phyloP scores from a whole-genome alignment of 2,797 vertebrate species.

The Sphaeramia orbicularis region DNA sequence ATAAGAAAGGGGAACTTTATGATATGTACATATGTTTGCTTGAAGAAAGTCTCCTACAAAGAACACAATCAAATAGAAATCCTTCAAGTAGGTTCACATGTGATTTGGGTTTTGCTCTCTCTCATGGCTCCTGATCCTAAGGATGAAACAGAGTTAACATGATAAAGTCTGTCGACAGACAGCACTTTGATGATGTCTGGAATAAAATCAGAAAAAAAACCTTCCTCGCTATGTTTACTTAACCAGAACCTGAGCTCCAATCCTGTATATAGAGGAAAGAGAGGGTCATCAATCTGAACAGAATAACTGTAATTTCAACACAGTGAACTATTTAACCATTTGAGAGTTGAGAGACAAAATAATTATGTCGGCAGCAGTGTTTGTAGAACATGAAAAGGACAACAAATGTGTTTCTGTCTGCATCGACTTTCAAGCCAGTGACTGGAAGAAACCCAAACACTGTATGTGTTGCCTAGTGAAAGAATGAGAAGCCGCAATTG shows the following conservation, averaged over 20 bases:
- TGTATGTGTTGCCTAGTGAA: conserved; percentile 11
- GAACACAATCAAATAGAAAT: conserved; percentile 7
- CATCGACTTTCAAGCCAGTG: conserved; percentile 1
- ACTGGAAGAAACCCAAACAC: conserved; percentile 1
- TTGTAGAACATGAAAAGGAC: conserved; percentile 14
- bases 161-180: conserved; percentile 52
- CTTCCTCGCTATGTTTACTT: conserved; percentile 17
- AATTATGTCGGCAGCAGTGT: neutral
- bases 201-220: conserved; percentile 51
- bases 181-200: conserved; percentile 49
- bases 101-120: no score
- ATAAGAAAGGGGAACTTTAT: neutral
- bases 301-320: conserved; percentile 9
- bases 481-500: conserved; percentile 3
- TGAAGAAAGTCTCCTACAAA: conserved; percentile 12
- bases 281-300: conserved; percentile 2
- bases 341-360: conserved; percentile 21
- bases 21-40: neutral
- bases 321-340: conserved; percentile 5
- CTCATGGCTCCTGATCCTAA: no score
- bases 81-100: no score
- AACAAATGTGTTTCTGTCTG: conserved; percentile 15
- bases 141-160: conserved; percentile 36
- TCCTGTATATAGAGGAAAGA: neutral
- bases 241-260: neutral